These are phyloP conservation scores for Allophyes oxyacanthae DNA, from an alignment of 2,888 invertebrate species.

Conservation along the genomic window DNA sequence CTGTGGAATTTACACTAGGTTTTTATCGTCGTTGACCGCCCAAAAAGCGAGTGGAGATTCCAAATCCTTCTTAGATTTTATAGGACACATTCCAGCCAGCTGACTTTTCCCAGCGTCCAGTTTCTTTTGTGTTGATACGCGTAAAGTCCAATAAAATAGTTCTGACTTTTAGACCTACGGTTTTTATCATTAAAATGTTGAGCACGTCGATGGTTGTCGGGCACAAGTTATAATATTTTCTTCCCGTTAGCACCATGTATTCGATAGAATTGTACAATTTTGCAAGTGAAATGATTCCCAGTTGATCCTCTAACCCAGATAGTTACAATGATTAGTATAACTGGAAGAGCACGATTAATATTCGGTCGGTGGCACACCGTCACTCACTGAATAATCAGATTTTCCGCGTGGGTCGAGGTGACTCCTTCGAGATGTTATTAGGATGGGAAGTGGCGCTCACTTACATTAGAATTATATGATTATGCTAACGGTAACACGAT, in stretches of 20 bases:
- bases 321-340: slow-evolving; percentile 71
- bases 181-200: slow-evolving; percentile 46
- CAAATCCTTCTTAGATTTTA: slow-evolving; percentile 41
- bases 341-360: slow-evolving; percentile 72
- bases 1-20: slow-evolving; percentile 4
- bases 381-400: slow-evolving; percentile 77
- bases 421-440: slow-evolving; percentile 68
- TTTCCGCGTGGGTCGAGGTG: slow-evolving; percentile 69
- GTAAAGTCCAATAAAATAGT: slow-evolving; percentile 56
- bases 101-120: slow-evolving; percentile 34
- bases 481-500: slow-evolving; percentile 46
- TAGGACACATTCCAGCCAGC: slow-evolving; percentile 40
- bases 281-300: slow-evolving; percentile 68
- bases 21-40: slow-evolving; percentile 7
- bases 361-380: slow-evolving; percentile 71
- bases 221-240: slow-evolving; percentile 68
- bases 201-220: slow-evolving; percentile 58
- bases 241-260: slow-evolving; percentile 66
- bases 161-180: slow-evolving; percentile 51
- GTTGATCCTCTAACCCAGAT: slow-evolving; percentile 66
- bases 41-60: slow-evolving; percentile 22
- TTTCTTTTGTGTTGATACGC: slow-evolving; percentile 47
- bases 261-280: slow-evolving; percentile 70
- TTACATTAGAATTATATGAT: slow-evolving; percentile 54
- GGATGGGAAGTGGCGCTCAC: slow-evolving; percentile 53